These are phyloP conservation scores for Rhagoletis zephyria DNA, from an alignment of 1,140 invertebrate species.

Conservation along the genomic window DNA sequence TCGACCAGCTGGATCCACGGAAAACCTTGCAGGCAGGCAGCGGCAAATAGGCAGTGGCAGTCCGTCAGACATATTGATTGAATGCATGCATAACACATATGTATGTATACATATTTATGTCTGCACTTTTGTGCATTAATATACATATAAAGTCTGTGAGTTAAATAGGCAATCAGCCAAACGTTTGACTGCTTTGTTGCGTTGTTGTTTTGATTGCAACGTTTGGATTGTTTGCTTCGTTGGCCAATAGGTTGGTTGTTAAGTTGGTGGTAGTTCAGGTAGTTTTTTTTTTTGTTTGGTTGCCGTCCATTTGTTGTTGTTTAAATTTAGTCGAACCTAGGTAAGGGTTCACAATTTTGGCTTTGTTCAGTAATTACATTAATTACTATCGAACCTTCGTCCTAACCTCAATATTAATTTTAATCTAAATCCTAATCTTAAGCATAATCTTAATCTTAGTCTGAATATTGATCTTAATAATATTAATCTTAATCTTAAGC, in stretches of 20 bases:
- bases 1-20: conserved; percentile 35
- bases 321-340: not conserved
- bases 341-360: too few species aligned
- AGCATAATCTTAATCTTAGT: too few species aligned
- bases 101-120: not conserved
- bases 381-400: too few species aligned
- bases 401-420: too few species aligned
- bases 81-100: not conserved
- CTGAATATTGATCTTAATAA: too few species aligned
- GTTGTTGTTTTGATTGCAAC: not conserved
- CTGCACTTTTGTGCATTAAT: too few species aligned
- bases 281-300: not conserved
- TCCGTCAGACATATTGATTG: not conserved
- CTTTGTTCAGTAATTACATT: too few species aligned
- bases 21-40: not conserved
- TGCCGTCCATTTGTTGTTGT: not conserved
- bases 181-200: conserved; percentile 18
- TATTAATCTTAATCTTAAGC: too few species aligned
- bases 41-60: not conserved
- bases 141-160: not conserved
- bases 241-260: conserved; percentile 15
- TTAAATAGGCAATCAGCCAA: conserved; percentile 43
- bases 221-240: conserved; percentile 1
- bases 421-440: too few species aligned
- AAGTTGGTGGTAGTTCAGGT: not conserved